Evolutionary conservation across 2,888 invertebrate species (phyloP), one percentile per base, ranked within the genome.

Genomic region (Oscheius onirici): DNA sequence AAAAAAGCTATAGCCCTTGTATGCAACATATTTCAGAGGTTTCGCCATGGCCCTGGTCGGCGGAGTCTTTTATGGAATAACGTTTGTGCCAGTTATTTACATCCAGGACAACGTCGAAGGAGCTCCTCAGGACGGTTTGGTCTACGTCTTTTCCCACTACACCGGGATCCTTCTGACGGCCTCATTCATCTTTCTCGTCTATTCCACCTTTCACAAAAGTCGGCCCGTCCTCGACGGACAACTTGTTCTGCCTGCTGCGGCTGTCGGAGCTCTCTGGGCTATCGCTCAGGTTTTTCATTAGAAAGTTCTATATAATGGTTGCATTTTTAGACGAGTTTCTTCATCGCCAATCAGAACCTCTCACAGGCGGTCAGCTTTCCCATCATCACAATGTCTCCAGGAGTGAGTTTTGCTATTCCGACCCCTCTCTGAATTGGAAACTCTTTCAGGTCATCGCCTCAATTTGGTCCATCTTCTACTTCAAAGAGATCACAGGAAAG

Each of bases 71-170:
- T 90, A 89, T 82, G 90, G 90, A 26, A 79, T 89, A 54, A 88
- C 87, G 49, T 90, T 90, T 83, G 87, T 87, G 24, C 90, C 90
- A 8, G 88, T 89, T 24, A 88, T 88, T 46, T 88, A 89, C 80
- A 86, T 90, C 54, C 88, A 89, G 74, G 88, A 89, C 41, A 66
- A 55, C n/a, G 66, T 81, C 58, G 74, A 69, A 15, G 61, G 69
- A 34, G 61, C 76, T 10, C 81, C 85, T 17, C 76, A 70, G 13
- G 76, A 78, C 17, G 84, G 80, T 20, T 65, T 87, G 11, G 66
- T 76, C 76, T 90, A 90, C 82, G 89, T 89, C 10, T 90, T 90
- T 82, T 86, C 89, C 26, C 88, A 89, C 75, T 89, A 87, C 76
- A 85, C 86, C 72, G 90, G 90, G 41, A 88, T 90, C 60, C 88